phyloP scores from a whole-genome alignment of 2,797 vertebrate species.

The Pyrocephalus nanus region DNA sequence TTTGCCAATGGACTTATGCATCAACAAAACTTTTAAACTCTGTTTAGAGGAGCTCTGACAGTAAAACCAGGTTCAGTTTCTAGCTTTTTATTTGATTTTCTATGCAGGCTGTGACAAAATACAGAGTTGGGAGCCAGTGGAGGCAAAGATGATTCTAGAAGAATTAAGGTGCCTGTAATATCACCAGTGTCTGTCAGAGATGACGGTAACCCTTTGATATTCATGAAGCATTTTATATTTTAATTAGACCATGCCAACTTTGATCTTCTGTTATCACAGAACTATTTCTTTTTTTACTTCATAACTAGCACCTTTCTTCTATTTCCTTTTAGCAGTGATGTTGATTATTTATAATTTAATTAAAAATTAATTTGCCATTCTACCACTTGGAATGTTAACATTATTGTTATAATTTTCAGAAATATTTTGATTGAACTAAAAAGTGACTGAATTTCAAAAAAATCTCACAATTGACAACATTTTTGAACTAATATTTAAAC shows the following conservation, averaged over 20 bases:
- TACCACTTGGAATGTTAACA: not conserved
- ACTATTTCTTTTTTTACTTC: not conserved
- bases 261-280: slow-evolving; percentile 9
- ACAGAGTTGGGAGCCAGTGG: not conserved
- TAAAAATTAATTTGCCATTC: slow-evolving; percentile 26
- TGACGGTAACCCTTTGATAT: slow-evolving; percentile 1
- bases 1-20: not conserved
- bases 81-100: not conserved
- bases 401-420: slow-evolving; percentile 2
- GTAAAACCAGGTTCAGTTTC: not conserved
- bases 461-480: not conserved
- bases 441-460: not conserved
- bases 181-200: not conserved
- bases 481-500: slow-evolving; percentile 29
- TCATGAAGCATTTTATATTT: slow-evolving; percentile 18
- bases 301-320: not conserved
- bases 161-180: not conserved
- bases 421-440: not conserved
- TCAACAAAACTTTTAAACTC: not conserved
- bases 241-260: slow-evolving; percentile 18
- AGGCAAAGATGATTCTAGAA: slow-evolving; percentile 18
- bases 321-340: not conserved
- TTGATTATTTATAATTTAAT: slow-evolving; percentile 17
- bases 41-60: not conserved
- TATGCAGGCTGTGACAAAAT: not conserved